Percentiles rank a stretch among this genome's conserved stretches.
These are phyloP conservation scores for Apis mellifera DNA, from an alignment of 1,140 invertebrate genomes.

Conservation along the genomic window DNA sequence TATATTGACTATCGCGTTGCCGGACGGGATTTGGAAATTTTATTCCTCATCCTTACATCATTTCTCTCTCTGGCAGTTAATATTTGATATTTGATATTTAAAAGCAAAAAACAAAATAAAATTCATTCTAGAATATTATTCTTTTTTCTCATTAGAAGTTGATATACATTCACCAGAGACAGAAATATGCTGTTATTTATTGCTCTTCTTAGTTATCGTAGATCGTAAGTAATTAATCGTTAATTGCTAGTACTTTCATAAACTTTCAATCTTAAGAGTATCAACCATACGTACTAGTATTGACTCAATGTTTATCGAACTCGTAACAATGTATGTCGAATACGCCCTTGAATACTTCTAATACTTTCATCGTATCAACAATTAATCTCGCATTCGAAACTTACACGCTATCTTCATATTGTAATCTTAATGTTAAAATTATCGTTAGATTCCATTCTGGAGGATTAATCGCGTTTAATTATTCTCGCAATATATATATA, in stretches of 20 bases:
- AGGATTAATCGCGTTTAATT: conserved; percentile 10
- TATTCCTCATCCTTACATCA: conserved; percentile 56
- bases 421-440: conserved; percentile 7
- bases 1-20: conserved; percentile 81
- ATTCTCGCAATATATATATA: not conserved
- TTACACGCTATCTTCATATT: conserved; percentile 39
- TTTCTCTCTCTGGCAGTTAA: conserved; percentile 47
- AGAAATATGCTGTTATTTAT: conserved; percentile 56
- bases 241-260: conserved; percentile 64
- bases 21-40: conserved; percentile 72
- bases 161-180: conserved; percentile 24
- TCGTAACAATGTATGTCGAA: conserved; percentile 8
- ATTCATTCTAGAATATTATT: not conserved
- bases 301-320: conserved; percentile 46
- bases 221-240: conserved; percentile 27
- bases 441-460: not conserved
- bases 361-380: conserved; percentile 43
- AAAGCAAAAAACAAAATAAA: conserved; percentile 24
- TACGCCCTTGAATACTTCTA: conserved; percentile 7
- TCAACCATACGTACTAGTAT: conserved; percentile 24
- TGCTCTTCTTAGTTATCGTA: conserved; percentile 55
- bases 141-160: not conserved
- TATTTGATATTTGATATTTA: conserved; percentile 20
- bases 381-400: conserved; percentile 1
- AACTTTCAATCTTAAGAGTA: conserved; percentile 40